Evolutionary conservation across 2,888 invertebrate genomes (phyloP), one percentile per base, ranked within the genome.

Genomic region (Microctonus aethiopoides): DNA sequence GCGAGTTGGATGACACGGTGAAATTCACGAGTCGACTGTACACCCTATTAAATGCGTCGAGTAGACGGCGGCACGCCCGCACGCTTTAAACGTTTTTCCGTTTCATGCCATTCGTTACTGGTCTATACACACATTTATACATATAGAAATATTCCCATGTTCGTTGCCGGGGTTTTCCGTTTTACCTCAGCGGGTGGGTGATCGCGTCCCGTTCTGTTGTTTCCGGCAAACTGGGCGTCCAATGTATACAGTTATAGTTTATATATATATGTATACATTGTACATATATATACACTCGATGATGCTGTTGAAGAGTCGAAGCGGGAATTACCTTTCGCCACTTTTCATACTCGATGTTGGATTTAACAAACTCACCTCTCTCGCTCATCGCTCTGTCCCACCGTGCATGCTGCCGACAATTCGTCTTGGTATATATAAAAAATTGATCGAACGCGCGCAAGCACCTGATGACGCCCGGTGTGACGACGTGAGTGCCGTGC

Each of bases 1-100:
- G 56, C 66, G 67, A 56, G 59, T 36, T 41, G 74, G 71, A 76
- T 78, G 76, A 74, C 73, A 75, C 69, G 46, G 63, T 73, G 77
- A 77, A 78, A 79, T 81, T 79, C 79, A 78, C 77, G 78, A 77
- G 72, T 64, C 70, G 65, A 72, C 65, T 74, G 74, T 76, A 77
- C 79, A 77, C 77, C 75, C 80, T 80, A 79, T 80, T 80, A 79
- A 80, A 79, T 76, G 76, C 75, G 72, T 73, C 70, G 67, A 74
- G 73, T 70, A 75, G 68, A 65, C 72, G 70, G 70, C 59, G 64
- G 62, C 73, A 70, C 74, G 73, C 66, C 70, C 69, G 70, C 64
- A 67, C 72, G 74, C 71, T 76, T 73, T 70, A 73, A 74, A 76
- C 57, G 72, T 65, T 68, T 63, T 72, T 70, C 68, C 61, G 67